Evolutionary conservation across 2,888 invertebrate species (phyloP).

Genomic region (Polydrusus tereticollis): DNA sequence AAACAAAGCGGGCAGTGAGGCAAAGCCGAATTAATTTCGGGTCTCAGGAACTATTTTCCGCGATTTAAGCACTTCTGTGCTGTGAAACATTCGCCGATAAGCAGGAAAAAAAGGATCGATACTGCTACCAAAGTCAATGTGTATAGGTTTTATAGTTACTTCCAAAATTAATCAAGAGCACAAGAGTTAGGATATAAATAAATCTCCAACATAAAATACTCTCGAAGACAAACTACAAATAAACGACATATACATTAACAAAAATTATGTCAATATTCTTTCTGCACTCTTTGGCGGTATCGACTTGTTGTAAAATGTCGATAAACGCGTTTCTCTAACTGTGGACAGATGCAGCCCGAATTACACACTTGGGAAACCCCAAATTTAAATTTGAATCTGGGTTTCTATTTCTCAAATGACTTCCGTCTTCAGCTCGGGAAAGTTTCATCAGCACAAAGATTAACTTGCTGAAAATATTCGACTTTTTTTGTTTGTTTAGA

Average conservation of each 20-base stretch:
- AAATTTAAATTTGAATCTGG: conserved; percentile 36
- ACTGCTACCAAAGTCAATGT: too few species aligned
- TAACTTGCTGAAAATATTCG: conserved; percentile 2
- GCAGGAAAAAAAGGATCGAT: background rate
- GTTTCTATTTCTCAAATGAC: conserved; percentile 29
- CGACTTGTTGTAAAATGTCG: conserved; percentile 1
- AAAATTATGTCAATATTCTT: too few species aligned
- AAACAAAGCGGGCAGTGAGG: conserved; percentile 33
- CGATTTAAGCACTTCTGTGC: conserved; percentile 30
- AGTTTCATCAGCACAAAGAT: conserved; percentile 8
- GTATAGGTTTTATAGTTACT: background rate
- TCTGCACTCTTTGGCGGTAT: background rate
- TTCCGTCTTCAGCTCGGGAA: conserved; percentile 9
- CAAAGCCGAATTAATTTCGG: conserved; percentile 35
- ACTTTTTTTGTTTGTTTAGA: background rate
- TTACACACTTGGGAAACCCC: conserved; percentile 31
- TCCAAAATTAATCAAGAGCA: too few species aligned
- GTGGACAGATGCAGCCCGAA: conserved; percentile 27
- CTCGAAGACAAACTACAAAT: too few species aligned
- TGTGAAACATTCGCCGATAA: background rate
- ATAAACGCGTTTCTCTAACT: background rate
- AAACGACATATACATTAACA: too few species aligned
- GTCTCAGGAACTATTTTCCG: conserved; percentile 34
- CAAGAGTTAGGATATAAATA: too few species aligned
- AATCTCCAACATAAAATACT: too few species aligned